These are phyloP conservation scores for Aviceda subcristata DNA, from an alignment of 2,113 vertebrate genomes.

Conservation along the genomic window DNA sequence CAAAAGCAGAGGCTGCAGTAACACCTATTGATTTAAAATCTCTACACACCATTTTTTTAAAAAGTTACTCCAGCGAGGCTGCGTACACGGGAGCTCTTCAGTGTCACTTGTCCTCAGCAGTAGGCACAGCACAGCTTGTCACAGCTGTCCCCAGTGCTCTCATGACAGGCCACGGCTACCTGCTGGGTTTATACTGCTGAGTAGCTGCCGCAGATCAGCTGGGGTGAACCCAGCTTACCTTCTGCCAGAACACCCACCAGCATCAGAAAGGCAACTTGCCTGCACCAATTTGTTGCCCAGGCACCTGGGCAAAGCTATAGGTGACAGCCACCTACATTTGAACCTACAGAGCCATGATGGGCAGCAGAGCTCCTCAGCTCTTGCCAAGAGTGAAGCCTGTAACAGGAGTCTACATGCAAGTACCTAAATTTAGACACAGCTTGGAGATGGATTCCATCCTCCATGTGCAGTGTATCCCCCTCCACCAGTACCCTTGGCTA, in stretches of 20 bases:
- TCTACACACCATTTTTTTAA: rapidly evolving
- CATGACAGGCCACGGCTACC: background rate
- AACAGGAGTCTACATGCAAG: background rate
- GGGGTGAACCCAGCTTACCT: background rate
- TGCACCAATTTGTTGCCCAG: background rate
- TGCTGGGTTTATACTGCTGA: rapidly evolving
- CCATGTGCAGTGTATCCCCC: rapidly evolving
- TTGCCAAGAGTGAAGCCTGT: background rate
- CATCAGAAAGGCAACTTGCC: background rate
- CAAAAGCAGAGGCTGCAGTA: background rate
- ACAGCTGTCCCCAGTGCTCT: background rate
- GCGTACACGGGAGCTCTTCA: rapidly evolving
- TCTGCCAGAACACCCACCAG: background rate
- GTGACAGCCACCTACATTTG: rapidly evolving
- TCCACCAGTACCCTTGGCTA: rapidly evolving
- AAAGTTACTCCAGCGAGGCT: too few relatives aligned
- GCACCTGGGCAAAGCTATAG: rapidly evolving
- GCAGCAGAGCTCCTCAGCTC: background rate
- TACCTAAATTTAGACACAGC: background rate
- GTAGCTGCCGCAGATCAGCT: background rate
- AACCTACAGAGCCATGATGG: rapidly evolving
- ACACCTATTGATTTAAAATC: rapidly evolving
- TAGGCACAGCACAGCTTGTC: background rate
- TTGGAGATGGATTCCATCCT: background rate
- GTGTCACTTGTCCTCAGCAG: background rate